Evolutionary conservation across 2,113 vertebrate genomes (phyloP).

Genomic region (Physeter macrocephalus): DNA sequence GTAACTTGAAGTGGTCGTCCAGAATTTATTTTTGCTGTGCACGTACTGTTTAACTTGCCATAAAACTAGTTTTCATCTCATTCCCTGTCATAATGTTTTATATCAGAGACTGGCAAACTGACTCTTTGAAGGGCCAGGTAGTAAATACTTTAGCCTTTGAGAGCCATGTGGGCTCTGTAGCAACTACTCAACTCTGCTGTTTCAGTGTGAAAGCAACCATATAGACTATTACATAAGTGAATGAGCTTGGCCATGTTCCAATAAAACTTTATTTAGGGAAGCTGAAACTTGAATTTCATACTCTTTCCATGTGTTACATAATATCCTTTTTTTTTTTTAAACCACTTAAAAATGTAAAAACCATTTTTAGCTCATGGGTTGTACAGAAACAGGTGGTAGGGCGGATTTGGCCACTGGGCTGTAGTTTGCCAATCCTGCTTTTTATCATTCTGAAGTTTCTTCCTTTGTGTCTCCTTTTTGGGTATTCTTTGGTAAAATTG

Average conservation of each 20-base stretch:
- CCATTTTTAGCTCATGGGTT: background rate
- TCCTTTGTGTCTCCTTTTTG: background rate
- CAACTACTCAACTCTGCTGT: background rate
- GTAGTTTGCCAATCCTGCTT: background rate
- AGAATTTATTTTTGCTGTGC: constrained; percentile 27
- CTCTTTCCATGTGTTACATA: background rate
- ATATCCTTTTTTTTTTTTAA: background rate
- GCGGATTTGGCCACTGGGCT: background rate
- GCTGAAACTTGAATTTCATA: constrained; percentile 23
- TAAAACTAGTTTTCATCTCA: background rate
- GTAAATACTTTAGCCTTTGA: constrained; percentile 30
- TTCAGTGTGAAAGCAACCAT: background rate
- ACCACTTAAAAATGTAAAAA: background rate
- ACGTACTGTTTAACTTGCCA: background rate
- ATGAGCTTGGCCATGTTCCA: background rate
- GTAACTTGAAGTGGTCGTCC: background rate
- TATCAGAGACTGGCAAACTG: background rate
- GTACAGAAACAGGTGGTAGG: background rate
- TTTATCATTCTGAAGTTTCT: background rate
- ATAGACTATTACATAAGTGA: background rate
- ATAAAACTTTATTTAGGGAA: constrained; percentile 40
- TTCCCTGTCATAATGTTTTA: constrained; percentile 21
- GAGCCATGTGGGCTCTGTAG: background rate
- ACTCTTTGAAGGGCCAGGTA: background rate
- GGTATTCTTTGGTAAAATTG: background rate